Conservation (phyloP, 2,888 invertebrate species). For the Malthinus seriepunctatus region DNA sequence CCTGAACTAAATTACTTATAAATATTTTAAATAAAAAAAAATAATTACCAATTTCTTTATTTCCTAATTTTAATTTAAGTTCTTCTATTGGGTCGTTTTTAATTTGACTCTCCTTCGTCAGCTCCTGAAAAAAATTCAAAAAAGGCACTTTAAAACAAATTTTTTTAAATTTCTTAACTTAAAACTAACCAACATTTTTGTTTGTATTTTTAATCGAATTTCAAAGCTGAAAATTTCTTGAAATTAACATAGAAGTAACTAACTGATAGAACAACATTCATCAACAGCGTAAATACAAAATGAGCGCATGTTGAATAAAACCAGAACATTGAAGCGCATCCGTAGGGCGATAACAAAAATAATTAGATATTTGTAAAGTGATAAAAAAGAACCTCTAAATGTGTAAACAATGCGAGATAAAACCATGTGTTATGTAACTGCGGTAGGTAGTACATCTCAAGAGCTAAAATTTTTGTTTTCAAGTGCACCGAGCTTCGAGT, state of each 20-base stretch:
- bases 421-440: neutral
- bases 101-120: conserved; percentile 48
- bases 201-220: too few species aligned
- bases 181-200: too few species aligned
- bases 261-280: neutral
- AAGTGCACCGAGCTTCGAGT: neutral
- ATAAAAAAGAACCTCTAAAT: conserved; percentile 19
- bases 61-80: conserved; percentile 48
- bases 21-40: too few species aligned
- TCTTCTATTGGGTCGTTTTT: conserved; percentile 49
- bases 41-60: conserved; percentile 48
- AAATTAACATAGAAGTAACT: too few species aligned
- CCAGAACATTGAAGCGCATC: conserved; percentile 26
- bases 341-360: conserved; percentile 29
- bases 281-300: neutral
- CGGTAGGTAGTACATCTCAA: neutral
- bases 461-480: too few species aligned
- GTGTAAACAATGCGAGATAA: conserved; percentile 15
- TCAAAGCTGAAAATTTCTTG: too few species aligned
- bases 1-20: too few species aligned
- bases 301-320: conserved; percentile 10
- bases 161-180: neutral
- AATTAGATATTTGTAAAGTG: conserved; percentile 27
- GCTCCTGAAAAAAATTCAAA: conserved; percentile 43
- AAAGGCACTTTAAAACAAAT: conserved; percentile 5